A percentile compares a stretch with the other conserved stretches of the same genome.
phyloP scores from a whole-genome alignment of 2,797 vertebrate species.

The Mus spretus region DNA sequence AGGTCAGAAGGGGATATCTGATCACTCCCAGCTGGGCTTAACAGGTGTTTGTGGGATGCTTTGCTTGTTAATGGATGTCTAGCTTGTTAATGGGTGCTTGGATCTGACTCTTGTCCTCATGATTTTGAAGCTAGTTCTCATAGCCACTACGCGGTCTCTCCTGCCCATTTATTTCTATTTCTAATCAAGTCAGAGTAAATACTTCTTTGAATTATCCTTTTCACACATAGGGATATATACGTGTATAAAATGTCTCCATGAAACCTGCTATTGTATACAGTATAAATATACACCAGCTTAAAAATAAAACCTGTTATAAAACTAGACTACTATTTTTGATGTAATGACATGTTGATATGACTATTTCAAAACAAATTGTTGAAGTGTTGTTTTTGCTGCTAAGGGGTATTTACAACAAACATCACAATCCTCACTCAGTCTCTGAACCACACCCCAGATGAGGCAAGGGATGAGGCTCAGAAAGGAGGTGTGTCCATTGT shows the following conservation, averaged over 20 bases:
- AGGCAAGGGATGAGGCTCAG: conserved; percentile 17
- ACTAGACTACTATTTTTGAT: conserved; percentile 69
- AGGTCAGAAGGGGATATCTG: background rate
- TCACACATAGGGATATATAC: background rate
- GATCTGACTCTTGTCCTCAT: background rate
- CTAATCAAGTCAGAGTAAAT: conserved; percentile 41
- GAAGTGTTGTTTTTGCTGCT: conserved; percentile 68
- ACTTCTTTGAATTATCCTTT: background rate
- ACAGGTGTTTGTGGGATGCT: background rate
- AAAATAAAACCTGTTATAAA: conserved; percentile 39
- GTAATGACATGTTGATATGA: conserved; percentile 67
- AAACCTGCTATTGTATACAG: background rate
- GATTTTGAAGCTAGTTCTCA: background rate
- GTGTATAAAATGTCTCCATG: background rate
- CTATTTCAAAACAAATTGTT: conserved; percentile 72
- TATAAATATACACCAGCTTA: background rate
- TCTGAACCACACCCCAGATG: conserved; percentile 35
- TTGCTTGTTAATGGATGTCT: background rate
- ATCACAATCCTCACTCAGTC: conserved; percentile 58
- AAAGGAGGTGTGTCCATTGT: conserved; percentile 42
- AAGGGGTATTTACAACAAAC: conserved; percentile 68
- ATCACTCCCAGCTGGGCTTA: background rate
- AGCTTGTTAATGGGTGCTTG: background rate
- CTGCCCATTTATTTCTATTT: background rate
- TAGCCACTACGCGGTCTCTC: background rate